phyloP scores from a whole-genome alignment of 2,888 invertebrate species.

The Zhuqinia jingwanae region DNA sequence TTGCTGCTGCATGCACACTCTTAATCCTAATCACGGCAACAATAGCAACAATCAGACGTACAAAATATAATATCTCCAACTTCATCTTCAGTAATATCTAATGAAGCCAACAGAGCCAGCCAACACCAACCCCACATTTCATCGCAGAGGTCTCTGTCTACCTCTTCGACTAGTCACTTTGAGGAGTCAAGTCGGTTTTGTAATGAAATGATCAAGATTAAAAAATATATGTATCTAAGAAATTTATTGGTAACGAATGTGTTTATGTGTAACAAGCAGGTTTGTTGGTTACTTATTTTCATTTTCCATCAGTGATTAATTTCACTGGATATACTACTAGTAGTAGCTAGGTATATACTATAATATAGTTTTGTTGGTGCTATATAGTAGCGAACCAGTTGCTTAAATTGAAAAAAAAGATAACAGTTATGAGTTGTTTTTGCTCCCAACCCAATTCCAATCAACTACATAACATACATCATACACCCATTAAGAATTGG shows the following conservation, averaged over 20 bases:
- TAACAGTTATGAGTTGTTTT: neutral
- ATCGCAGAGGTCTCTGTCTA: neutral
- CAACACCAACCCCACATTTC: neutral
- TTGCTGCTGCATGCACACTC: neutral
- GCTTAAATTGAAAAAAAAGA: neutral
- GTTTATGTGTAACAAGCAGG: too few relatives aligned
- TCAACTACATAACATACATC: neutral
- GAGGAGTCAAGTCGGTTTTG: conserved; percentile 19
- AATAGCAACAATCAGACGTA: too few relatives aligned
- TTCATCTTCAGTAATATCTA: too few relatives aligned
- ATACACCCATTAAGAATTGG: neutral
- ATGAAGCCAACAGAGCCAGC: too few relatives aligned
- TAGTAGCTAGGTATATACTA: too few relatives aligned
- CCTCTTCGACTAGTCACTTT: conserved; percentile 25
- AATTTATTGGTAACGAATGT: conserved; percentile 55
- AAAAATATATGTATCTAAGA: too few relatives aligned
- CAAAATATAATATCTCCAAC: too few relatives aligned
- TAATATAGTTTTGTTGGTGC: neutral
- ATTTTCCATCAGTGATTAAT: conserved; percentile 60
- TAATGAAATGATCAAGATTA: conserved; percentile 55
- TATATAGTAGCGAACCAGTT: neutral
- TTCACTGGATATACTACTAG: too few relatives aligned
- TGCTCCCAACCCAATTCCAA: neutral
- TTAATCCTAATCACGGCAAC: neutral
- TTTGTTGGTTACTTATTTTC: too few relatives aligned